phyloP scores from a whole-genome alignment of 1,140 invertebrate genomes.

The Mamestra configurata region DNA sequence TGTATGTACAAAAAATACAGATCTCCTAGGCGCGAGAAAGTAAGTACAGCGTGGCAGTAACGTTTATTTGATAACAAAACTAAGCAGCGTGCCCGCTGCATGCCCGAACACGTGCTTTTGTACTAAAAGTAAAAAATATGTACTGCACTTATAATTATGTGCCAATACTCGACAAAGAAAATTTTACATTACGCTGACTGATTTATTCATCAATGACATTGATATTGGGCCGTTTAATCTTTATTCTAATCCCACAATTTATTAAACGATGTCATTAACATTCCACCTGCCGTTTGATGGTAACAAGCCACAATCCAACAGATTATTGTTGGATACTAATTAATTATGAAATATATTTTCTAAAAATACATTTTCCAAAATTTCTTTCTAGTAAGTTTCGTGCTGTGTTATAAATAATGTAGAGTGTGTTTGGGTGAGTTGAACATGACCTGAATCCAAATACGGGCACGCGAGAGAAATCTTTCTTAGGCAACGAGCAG shows the following conservation, averaged over 20 bases:
- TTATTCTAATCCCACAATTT: background rate
- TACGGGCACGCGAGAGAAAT: slow-evolving; percentile 84
- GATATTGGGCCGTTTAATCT: background rate
- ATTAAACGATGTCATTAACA: background rate
- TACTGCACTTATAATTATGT: background rate
- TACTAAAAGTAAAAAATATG: slow-evolving; percentile 40
- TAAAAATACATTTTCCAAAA: slow-evolving; percentile 10
- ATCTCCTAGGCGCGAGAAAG: slow-evolving; percentile 9
- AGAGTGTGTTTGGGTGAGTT: slow-evolving; percentile 76
- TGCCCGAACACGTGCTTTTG: slow-evolving; percentile 36
- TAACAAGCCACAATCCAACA: background rate
- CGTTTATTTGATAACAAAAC: slow-evolving; percentile 46
- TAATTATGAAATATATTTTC: slow-evolving; percentile 23
- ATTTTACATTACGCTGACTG: background rate
- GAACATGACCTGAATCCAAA: slow-evolving; percentile 81
- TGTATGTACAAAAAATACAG: background rate
- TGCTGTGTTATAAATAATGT: slow-evolving; percentile 67
- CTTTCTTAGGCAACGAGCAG: slow-evolving; percentile 59
- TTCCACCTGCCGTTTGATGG: background rate
- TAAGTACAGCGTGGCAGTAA: slow-evolving; percentile 11
- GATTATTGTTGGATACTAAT: slow-evolving; percentile 9
- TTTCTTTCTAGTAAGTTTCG: slow-evolving; percentile 8
- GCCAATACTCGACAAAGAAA: background rate
- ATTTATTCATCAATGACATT: slow-evolving; percentile 5
- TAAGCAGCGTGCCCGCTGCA: slow-evolving; percentile 24